A percentile compares a stretch with the other conserved stretches of the same genome.
Evolutionary conservation across 2,888 invertebrate species (phyloP).

Genomic region (Chironomus riparius): DNA sequence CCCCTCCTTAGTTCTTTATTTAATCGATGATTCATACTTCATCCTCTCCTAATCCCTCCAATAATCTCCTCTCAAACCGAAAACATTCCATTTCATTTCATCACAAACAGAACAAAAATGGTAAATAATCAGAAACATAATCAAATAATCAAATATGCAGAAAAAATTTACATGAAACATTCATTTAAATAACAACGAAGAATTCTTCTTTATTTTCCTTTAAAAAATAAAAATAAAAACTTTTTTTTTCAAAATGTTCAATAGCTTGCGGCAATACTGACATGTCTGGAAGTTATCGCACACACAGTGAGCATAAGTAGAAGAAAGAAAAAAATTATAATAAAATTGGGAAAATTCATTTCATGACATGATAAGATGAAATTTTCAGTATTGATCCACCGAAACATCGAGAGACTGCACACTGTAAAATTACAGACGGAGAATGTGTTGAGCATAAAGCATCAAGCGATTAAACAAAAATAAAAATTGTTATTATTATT

Average conservation of each 20-base stretch:
- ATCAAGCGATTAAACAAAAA: no score
- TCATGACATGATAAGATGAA: constrained; percentile 17
- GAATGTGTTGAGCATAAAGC: no score
- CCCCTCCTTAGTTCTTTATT: no score
- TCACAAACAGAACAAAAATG: background rate
- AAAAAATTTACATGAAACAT: constrained; percentile 24
- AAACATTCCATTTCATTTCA: background rate
- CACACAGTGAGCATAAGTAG: background rate
- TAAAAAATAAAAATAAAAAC: constrained; percentile 7
- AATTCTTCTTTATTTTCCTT: constrained; percentile 1
- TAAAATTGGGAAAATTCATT: background rate
- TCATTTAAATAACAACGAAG: constrained; percentile 26
- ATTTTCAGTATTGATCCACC: constrained; percentile 23
- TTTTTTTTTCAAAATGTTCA: constrained; percentile 20
- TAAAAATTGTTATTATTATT: background rate
- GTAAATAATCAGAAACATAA: constrained; percentile 7
- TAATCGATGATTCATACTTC: background rate
- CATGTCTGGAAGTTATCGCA: constrained; percentile 26
- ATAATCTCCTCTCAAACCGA: background rate
- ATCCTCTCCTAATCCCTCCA: background rate
- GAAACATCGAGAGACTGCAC: background rate
- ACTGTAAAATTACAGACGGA: background rate
- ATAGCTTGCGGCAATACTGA: constrained; percentile 16
- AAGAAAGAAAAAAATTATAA: background rate
- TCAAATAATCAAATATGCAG: constrained; percentile 27